phyloP scores from a whole-genome alignment of 92 coral and sea anemone genomes.

The Epizoanthus ramosus region DNA sequence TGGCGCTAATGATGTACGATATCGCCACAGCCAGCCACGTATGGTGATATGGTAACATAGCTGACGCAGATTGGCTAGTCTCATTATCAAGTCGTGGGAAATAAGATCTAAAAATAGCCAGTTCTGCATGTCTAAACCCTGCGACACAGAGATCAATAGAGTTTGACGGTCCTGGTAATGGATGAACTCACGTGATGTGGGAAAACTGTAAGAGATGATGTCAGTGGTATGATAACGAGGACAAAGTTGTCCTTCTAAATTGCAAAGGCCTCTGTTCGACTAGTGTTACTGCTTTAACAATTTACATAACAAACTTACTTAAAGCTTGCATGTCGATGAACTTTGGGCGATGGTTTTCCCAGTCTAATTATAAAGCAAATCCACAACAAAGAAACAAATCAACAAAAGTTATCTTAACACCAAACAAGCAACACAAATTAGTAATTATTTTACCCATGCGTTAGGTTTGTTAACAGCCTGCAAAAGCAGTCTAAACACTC shows the following conservation, averaged over 20 bases:
- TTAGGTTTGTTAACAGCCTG: not conserved
- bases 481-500: not conserved
- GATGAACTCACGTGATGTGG: no score
- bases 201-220: no score
- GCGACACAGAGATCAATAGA: no score
- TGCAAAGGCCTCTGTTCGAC: constrained; percentile 18
- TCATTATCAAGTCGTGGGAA: no score
- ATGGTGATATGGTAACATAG: no score
- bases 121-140: no score
- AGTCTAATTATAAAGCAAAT: constrained; percentile 21
- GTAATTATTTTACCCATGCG: not conserved
- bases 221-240: no score
- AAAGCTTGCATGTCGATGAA: constrained; percentile 41
- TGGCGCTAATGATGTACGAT: no score
- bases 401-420: not conserved
- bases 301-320: constrained; percentile 29
- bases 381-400: not conserved
- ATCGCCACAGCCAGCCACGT: no score
- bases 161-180: no score
- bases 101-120: no score
- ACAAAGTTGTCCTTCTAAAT: not conserved
- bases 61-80: no score
- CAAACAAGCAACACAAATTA: not conserved
- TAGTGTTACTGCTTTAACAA: not conserved
- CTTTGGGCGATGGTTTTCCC: constrained; percentile 33